Base-by-base conservation (phyloP, 2,888 invertebrate species). In the Seira ritae region DNA sequence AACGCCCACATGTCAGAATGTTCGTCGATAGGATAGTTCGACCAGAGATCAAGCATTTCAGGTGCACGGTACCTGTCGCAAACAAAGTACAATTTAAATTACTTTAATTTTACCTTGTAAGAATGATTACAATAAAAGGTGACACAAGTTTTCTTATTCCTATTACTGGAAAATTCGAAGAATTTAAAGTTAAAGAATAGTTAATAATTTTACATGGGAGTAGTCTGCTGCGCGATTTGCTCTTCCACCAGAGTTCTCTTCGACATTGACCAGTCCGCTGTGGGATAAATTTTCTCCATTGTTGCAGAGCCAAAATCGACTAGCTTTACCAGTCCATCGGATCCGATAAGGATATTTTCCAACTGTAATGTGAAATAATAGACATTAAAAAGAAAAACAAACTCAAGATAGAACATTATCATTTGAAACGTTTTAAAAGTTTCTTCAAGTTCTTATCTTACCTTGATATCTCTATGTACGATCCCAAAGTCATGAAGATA, bases 41-140 rank as follows among this genome's bases (percentile, higher is more conserved):
- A 97, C 96, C 99, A 99, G 2, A 98, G 96, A 90, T 99, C 98
- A 86, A 99, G 93, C 95, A 99, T 98, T 93, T 99, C 99, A 37
- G 99, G 99, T 0, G 99, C 96, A 90, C 99, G 93, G 91, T 99
- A 99, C 99, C 87, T 87, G 31, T 22, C n/a, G n/a, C n/a, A n/a
- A n/a, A n/a, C n/a, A n/a, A 42, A 42, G 42, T 42, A 4, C 42
- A 42, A 42, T 42, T 42, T 42, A 42, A 42, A 8, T 42, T 42
- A 8, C 6, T 42, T 42, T 42, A 42, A 8, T 62, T 20, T n/a
- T 93, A 4, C 93, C 93, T 17, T 93, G 93, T 93, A 8, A 62
- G 31, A 22, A 8, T 65, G 68, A 15, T 55, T 15, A 17, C 37
- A 60, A 66, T 60, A 81, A 23, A 42, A 70, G 19, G 24, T 31